Conservation (phyloP, 2,797 vertebrate species). For the Lepilemur ruficaudatus region DNA sequence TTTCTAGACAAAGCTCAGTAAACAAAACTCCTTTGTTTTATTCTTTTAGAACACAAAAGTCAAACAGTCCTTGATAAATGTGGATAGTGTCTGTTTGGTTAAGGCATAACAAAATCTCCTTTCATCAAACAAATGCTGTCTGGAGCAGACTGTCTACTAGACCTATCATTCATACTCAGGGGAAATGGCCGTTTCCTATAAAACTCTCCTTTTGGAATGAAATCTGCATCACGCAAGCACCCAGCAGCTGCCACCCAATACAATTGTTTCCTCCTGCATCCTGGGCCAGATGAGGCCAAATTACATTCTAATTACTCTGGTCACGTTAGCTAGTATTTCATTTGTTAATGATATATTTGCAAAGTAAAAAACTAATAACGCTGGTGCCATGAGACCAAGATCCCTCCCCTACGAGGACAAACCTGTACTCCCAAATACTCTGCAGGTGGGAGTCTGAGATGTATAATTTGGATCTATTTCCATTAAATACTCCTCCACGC, state of each 20-base stretch:
- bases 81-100: constrained; percentile 31
- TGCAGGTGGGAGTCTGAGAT: constrained; percentile 59
- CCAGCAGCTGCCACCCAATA: not conserved
- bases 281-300: not conserved
- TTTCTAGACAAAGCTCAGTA: not conserved
- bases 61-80: constrained; percentile 50
- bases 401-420: constrained; percentile 32
- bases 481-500: constrained; percentile 81
- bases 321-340: not conserved
- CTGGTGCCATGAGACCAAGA: not conserved
- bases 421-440: constrained; percentile 51
- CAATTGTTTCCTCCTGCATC: not conserved
- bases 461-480: constrained; percentile 78
- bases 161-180: constrained; percentile 50
- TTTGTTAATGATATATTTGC: constrained; percentile 50
- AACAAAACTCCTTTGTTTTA: constrained; percentile 12
- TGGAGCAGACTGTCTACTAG: constrained; percentile 47
- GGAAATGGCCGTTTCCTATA: constrained; percentile 52
- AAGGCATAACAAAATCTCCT: constrained; percentile 42
- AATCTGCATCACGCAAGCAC: constrained; percentile 1
- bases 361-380: not conserved
- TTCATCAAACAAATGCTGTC: constrained; percentile 7
- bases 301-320: not conserved
- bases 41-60: constrained; percentile 51
- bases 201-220: constrained; percentile 29